Evolutionary conservation across 2,888 invertebrate genomes (phyloP), one percentile per base, ranked within the genome.

Genomic region (Pyrgus malvae): DNA sequence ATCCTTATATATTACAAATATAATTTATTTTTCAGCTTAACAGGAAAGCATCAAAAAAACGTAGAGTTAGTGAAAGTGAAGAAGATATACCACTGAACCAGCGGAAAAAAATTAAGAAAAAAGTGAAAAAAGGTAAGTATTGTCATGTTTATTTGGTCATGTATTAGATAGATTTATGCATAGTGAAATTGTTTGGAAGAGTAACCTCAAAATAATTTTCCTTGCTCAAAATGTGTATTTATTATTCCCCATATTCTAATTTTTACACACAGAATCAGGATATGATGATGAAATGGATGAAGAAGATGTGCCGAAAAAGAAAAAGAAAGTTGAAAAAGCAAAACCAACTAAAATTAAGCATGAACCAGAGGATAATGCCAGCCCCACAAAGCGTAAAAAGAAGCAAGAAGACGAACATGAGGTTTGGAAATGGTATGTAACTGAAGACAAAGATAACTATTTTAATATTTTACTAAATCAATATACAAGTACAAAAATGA

Each of bases 341-440:
- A 69, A 74, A 69, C 11, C 74, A 46, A 69, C 64, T 38, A 80
- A 80, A 65, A 83, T 83, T 29, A 87, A 84, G 63, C 61, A 72
- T 35, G 80, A 83, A 63, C 68, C 76, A 48, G 68, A 67, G 51
- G 76, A 79, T 63, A 72, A 75, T 35, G 70, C 85, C 67, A 87
- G 91, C 65, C 93, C 93, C 41, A 92, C 92, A 35, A 94, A 94
- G 64, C 92, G 92, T 51, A 95, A 94, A 78, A 96, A 96, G 77
- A 95, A 95, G 74, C 94, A 94, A 64, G 96, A 96, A 49, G 95
- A 96, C 61, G 93, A 94, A 64, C 93, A 92, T 68, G 96, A 97
- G 86, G 97, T 97, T 55, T 97, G 97, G 97, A 95, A 96, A 92
- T 97, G 97, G 97, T 97, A 87, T 91, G 92, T 80, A 11, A 17